Percentiles rank a stretch among this genome's conserved stretches.
Evolutionary conservation across 2,113 vertebrate species (phyloP).

Genomic region (Melanostigma gelatinosum): DNA sequence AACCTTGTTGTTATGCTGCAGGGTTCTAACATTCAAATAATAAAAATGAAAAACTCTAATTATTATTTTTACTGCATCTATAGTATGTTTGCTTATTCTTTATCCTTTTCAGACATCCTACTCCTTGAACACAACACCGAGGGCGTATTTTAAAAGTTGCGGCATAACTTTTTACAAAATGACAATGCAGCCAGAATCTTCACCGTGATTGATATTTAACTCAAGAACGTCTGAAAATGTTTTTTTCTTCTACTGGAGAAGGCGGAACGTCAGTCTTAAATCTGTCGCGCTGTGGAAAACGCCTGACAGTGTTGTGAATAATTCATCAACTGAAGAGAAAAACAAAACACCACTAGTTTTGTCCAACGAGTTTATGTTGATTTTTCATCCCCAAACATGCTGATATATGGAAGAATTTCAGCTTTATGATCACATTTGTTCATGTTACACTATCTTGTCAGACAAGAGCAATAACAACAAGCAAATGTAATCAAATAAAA

Average conservation of each 20-base stretch:
- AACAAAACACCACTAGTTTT: not conserved
- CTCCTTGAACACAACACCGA: not conserved
- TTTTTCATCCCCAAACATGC: not conserved
- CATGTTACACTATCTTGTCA: not conserved
- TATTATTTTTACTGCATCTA: not conserved
- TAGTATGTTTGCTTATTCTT: not conserved
- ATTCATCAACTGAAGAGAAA: not conserved
- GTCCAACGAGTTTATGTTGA: not conserved
- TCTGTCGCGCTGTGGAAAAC: conserved; percentile 1
- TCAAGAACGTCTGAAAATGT: not conserved
- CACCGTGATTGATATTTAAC: not conserved
- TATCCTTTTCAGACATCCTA: too few relatives aligned
- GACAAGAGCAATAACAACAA: not conserved
- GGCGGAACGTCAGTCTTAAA: not conserved
- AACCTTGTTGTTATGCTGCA: not conserved
- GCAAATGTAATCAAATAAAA: not conserved
- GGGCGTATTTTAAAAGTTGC: not conserved
- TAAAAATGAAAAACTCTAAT: not conserved
- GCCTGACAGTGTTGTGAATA: not conserved
- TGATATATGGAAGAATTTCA: not conserved
- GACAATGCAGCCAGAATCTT: not conserved
- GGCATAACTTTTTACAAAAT: not conserved
- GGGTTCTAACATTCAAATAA: not conserved
- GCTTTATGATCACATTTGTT: not conserved
- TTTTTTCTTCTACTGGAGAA: not conserved